These are phyloP conservation scores for Sarcophaga subvicina DNA, from an alignment of 2,888 invertebrate genomes.

Conservation along the genomic window DNA sequence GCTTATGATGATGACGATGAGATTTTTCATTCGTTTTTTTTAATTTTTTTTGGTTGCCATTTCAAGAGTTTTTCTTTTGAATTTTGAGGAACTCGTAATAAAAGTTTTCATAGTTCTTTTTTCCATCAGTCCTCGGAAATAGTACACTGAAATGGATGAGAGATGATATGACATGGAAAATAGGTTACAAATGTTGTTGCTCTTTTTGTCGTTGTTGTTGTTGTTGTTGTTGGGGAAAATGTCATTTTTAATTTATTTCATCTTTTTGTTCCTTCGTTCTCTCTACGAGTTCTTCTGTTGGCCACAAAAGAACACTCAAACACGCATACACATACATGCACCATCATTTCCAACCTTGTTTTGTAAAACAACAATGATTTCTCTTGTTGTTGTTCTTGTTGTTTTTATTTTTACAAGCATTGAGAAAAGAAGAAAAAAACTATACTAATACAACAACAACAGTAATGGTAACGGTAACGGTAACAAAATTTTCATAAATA, in stretches of 20 bases:
- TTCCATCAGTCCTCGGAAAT: no score
- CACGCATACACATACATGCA: conserved; percentile 10
- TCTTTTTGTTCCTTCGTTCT: conserved; percentile 29
- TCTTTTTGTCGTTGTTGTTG: background rate
- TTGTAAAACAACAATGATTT: conserved; percentile 6
- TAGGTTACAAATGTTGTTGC: conserved; percentile 63
- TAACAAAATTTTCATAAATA: no score
- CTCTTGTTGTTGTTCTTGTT: conserved; percentile 23
- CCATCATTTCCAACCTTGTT: conserved; percentile 31
- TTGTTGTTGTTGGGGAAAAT: conserved; percentile 35
- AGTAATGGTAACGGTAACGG: no score
- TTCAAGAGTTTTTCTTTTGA: conserved; percentile 23
- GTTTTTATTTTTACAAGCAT: background rate
- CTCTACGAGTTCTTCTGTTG: background rate
- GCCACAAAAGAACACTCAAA: background rate
- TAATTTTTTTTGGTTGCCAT: conserved; percentile 15
- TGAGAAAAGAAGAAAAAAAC: conserved; percentile 18
- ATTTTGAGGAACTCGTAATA: background rate
- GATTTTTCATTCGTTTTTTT: background rate
- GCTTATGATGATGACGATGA: conserved; percentile 5
- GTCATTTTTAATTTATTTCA: conserved; percentile 60
- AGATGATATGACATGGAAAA: conserved; percentile 48
- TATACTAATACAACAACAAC: conserved; percentile 13
- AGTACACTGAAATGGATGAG: background rate
- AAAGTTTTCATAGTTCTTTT: background rate